Evolutionary conservation across 2,113 vertebrate genomes (phyloP).

Genomic region (Oncorhynchus clarkii): DNA sequence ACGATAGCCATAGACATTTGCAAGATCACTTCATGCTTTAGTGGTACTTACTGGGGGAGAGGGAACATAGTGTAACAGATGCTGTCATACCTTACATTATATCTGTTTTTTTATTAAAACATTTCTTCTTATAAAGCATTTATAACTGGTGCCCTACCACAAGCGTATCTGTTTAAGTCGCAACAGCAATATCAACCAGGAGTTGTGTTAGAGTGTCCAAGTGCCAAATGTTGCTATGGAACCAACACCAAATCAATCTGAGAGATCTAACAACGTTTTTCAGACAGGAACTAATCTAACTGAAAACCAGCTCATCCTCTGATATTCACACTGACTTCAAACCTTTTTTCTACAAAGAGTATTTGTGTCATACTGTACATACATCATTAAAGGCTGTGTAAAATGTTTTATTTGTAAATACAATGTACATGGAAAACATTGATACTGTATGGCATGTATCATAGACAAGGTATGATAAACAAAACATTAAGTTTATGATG

Average conservation of each 20-base stretch:
- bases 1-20: neutral
- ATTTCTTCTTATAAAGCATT: neutral
- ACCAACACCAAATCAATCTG: no score
- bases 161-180: no score
- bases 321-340: neutral
- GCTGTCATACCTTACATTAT: neutral
- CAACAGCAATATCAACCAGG: neutral
- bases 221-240: neutral
- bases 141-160: neutral
- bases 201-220: neutral
- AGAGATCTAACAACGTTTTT: neutral
- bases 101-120: neutral
- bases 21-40: neutral
- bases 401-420: neutral
- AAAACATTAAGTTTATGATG: neutral
- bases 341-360: neutral
- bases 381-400: neutral
- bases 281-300: neutral
- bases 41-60: neutral
- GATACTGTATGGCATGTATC: neutral
- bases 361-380: neutral
- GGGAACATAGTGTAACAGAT: neutral
- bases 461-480: neutral
- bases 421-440: neutral
- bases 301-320: neutral